Conservation (phyloP, 2,888 invertebrate genomes). For the Lochmaea crataegi region DNA sequence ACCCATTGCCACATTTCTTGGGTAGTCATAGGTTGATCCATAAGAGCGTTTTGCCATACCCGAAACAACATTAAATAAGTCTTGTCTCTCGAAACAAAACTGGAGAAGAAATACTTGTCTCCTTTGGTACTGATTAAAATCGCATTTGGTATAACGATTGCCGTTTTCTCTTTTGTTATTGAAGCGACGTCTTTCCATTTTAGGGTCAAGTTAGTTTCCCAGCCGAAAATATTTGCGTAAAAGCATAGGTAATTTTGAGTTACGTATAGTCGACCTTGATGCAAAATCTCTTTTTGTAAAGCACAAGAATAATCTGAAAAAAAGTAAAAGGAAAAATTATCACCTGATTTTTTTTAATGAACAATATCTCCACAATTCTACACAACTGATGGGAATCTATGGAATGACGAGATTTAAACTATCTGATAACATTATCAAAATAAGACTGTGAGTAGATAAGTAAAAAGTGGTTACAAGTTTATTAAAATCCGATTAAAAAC, state of each 20-base stretch:
- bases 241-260: slow-evolving; percentile 96
- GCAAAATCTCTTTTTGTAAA: slow-evolving; percentile 93
- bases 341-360: slow-evolving; percentile 17
- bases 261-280: slow-evolving; percentile 95
- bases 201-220: slow-evolving; percentile 90
- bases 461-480: not conserved
- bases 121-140: slow-evolving; percentile 84
- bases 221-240: slow-evolving; percentile 97
- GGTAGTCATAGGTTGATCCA: slow-evolving; percentile 86
- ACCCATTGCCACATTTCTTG: slow-evolving; percentile 92
- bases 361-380: not conserved
- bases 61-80: slow-evolving; percentile 95
- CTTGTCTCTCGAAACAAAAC: slow-evolving; percentile 94
- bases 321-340: slow-evolving; percentile 36
- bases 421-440: not conserved
- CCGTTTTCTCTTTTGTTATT: slow-evolving; percentile 95
- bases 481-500: not conserved
- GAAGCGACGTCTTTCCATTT: slow-evolving; percentile 92
- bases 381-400: not conserved
- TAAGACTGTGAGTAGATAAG: not conserved
- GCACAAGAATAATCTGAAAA: slow-evolving; percentile 96
- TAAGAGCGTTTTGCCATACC: slow-evolving; percentile 95
- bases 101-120: slow-evolving; percentile 94
- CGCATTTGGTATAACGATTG: slow-evolving; percentile 95
- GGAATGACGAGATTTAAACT: not conserved